Percentiles rank a stretch among this genome's conserved stretches.
Conservation (phyloP, 2,888 invertebrate genomes). For the Nymphalis urticae region DNA sequence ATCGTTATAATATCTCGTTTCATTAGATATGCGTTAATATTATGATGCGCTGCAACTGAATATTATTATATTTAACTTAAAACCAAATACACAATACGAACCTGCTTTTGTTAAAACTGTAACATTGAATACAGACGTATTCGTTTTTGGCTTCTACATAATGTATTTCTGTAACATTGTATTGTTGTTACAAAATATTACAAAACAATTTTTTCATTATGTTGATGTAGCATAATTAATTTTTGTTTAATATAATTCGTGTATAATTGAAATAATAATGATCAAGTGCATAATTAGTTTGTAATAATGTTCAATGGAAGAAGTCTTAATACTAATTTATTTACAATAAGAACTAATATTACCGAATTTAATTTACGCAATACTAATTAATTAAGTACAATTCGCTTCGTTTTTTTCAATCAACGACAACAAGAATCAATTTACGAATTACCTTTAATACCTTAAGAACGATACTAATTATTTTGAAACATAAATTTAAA, state of each 20-base stretch:
- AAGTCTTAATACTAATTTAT: background rate
- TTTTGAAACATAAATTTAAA: conserved; percentile 22
- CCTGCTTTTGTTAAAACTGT: background rate
- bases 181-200: background rate
- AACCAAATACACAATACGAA: background rate
- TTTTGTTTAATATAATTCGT: background rate
- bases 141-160: too few relatives aligned
- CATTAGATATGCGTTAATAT: conserved; percentile 19
- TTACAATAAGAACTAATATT: background rate
- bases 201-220: conserved; percentile 4
- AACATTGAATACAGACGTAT: too few relatives aligned
- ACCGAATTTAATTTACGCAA: background rate
- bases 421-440: background rate
- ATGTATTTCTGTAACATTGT: background rate
- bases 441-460: background rate
- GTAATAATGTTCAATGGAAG: background rate
- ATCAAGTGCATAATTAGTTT: background rate
- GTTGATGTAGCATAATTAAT: background rate
- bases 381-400: background rate
- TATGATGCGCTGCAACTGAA: conserved; percentile 11
- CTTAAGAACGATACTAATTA: conserved; percentile 1
- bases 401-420: background rate
- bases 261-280: conserved; percentile 6
- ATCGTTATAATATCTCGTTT: conserved; percentile 31
- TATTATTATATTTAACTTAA: background rate